These are phyloP conservation scores for Rotaria sp. DNA, from an alignment of 2,888 invertebrate species.

Conservation along the genomic window DNA sequence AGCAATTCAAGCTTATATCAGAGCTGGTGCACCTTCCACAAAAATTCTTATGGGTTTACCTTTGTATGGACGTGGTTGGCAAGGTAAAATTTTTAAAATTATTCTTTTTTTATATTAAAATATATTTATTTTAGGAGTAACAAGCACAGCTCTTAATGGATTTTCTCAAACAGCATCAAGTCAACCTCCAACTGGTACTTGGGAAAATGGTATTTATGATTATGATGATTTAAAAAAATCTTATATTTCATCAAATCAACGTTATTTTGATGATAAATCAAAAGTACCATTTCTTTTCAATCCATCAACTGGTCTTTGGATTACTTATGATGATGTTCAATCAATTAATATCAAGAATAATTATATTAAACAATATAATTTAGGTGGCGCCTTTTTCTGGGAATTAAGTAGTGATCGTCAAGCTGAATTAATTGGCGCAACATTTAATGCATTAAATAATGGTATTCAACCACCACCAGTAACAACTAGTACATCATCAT, in stretches of 20 bases:
- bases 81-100: neutral
- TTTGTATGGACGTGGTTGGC: constrained; percentile 11
- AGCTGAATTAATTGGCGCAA: neutral
- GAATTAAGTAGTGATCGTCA: neutral
- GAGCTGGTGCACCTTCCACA: neutral
- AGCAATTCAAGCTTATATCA: neutral
- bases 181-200: neutral
- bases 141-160: neutral
- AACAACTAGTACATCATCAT: neutral
- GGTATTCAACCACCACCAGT: neutral
- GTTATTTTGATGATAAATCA: neutral
- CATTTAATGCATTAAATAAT: neutral
- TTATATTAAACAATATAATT: neutral
- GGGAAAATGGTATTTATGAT: constrained; percentile 21
- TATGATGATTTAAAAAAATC: neutral
- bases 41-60: neutral
- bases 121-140: neutral
- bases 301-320: neutral
- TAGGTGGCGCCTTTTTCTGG: constrained; percentile 1
- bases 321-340: neutral
- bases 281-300: constrained; percentile 18
- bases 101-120: neutral
- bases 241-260: neutral
- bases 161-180: neutral
- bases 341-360: neutral